Evolutionary conservation across 2,113 vertebrate genomes (phyloP).

Genomic region (Pseudorasbora parva): DNA sequence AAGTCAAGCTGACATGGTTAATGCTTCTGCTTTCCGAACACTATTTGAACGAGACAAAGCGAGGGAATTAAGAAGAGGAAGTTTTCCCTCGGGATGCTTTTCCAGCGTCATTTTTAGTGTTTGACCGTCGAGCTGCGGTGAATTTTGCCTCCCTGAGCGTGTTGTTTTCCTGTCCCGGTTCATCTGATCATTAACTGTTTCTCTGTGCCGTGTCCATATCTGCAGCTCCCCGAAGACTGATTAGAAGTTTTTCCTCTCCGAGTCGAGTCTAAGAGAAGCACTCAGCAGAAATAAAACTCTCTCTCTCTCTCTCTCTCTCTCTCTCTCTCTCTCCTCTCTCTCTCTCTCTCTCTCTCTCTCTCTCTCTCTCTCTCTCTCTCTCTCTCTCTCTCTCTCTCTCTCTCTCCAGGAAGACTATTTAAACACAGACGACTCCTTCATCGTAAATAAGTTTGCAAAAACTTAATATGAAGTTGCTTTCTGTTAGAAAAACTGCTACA

Average conservation of each 20-base stretch:
- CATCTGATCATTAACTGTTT: conserved; percentile 45
- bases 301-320: conserved; percentile 34
- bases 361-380: conserved; percentile 16
- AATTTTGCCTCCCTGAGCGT: neutral
- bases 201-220: conserved; percentile 24
- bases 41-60: neutral
- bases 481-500: neutral
- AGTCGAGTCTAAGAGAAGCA: conserved; percentile 14
- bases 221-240: conserved; percentile 43
- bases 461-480: neutral
- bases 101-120: neutral
- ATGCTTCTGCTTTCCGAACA: neutral
- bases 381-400: conserved; percentile 23
- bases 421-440: neutral
- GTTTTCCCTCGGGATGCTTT: neutral
- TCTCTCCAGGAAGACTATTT: conserved; percentile 21
- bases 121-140: neutral
- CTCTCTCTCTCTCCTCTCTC: too few species aligned
- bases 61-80: neutral
- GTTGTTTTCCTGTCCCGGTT: conserved; percentile 5
- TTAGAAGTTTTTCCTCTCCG: conserved; percentile 37
- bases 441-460: conserved; percentile 10
- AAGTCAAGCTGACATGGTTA: neutral
- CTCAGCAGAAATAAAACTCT: conserved; percentile 36
- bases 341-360: conserved; percentile 22